phyloP scores from a whole-genome alignment of 2,888 invertebrate species.

The Apotomis turbidana region DNA sequence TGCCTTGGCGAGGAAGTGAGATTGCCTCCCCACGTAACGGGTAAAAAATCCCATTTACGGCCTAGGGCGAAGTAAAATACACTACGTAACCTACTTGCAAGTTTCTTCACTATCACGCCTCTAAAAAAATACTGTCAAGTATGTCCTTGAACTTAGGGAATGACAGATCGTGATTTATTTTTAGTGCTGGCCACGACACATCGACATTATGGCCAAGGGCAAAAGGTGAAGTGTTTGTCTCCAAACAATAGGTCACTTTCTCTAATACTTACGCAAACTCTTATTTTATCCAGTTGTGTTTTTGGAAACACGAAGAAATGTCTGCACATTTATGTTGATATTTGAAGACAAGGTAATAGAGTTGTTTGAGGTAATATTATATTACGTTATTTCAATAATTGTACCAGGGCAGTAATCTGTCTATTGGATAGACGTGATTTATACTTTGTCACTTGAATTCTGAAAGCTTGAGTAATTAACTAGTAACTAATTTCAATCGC shows the following conservation, averaged over 20 bases:
- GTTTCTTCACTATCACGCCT: background rate
- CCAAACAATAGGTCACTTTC: background rate
- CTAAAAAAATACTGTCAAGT: background rate
- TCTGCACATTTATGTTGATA: background rate
- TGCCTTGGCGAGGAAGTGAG: too few relatives aligned
- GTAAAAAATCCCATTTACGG: too few relatives aligned
- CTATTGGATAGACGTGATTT: background rate
- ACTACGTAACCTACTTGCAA: background rate
- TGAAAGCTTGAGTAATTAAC: slow-evolving; percentile 3
- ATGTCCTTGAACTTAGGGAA: background rate
- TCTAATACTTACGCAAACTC: background rate
- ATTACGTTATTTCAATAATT: background rate
- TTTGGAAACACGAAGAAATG: background rate
- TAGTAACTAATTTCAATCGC: background rate
- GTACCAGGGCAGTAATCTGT: background rate
- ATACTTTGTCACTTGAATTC: slow-evolving; percentile 13
- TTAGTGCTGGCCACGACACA: background rate
- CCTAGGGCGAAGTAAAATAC: background rate
- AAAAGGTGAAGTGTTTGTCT: background rate
- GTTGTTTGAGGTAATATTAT: background rate
- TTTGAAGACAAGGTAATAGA: background rate
- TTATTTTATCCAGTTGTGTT: background rate
- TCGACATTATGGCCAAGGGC: background rate
- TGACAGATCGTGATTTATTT: background rate
- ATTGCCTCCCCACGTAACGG: too few relatives aligned